Evolutionary conservation across 2,888 invertebrate species (phyloP), one percentile per base, ranked within the genome.

Genomic region (Acanthopleura granulata): DNA sequence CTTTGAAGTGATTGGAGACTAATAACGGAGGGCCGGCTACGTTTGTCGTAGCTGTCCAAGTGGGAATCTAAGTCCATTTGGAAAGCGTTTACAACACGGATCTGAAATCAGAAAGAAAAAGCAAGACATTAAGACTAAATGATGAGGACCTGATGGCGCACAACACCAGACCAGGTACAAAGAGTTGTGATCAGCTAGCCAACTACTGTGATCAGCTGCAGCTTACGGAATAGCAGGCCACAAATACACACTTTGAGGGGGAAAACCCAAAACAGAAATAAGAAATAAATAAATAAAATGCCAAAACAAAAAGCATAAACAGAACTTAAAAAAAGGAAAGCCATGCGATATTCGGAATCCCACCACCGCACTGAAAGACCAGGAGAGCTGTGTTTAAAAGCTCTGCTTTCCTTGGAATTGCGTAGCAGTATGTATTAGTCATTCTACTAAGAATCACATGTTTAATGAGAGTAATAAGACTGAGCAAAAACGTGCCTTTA

Each of bases 71-170:
- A 79, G 79, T 87, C 87, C 86, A 86, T 86, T 83, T 89, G 98
- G 94, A 99, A 99, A 93, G 99, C 99, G 93, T 99, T 99, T 93
- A 99, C 98, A 93, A 99, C 99, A 93, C 99, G 98, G 93, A 99
- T 99, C 99, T 98, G 95, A 92, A 90, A 87, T 81, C 75, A 84
- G 75, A 83, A 82, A 82, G 78, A 82, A 79, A 78, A 77, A 40
- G 70, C 69, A 72, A 62, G 73, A 77, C 74, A 76, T 74, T 78
- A 74, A 74, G 73, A 71, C 71, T 40, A 71, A 40, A 49, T 61
- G n/a, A 25, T 25, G 12, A 61, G 61, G 61, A 25, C 40, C 40
- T 9, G 40, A 40, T 40, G 61, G 25, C 25, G 61, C 25, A 61
- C 61, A 61, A 61, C n/a, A 61, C n/a, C 25, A 61, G 25, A 61